These are phyloP conservation scores for Ammodramus savannarum DNA, from an alignment of 2,113 vertebrate species.

Conservation along the genomic window DNA sequence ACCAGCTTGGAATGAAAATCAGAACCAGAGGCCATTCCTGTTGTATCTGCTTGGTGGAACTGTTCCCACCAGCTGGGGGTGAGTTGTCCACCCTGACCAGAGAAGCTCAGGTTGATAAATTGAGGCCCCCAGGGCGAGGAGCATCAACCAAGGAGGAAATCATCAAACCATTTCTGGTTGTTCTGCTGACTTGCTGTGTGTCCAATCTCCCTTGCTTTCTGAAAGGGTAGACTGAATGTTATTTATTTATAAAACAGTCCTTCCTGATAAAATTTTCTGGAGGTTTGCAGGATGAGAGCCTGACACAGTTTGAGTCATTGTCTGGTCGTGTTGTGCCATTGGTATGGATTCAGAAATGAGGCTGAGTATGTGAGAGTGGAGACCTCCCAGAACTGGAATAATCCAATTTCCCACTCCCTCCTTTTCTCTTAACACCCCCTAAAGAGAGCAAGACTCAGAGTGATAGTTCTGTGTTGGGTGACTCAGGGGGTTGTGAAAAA, in stretches of 20 bases:
- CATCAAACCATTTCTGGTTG: not conserved
- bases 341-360: not conserved
- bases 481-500: not conserved
- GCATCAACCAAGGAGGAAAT: not conserved
- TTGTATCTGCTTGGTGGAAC: not conserved
- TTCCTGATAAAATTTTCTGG: not conserved
- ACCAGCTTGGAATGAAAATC: not conserved
- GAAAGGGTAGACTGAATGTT: not conserved
- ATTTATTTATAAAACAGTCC: not conserved
- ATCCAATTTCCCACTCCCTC: not conserved
- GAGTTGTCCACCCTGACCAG: not conserved
- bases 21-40: not conserved
- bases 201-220: not conserved
- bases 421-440: not conserved
- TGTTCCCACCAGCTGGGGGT: not conserved
- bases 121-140: not conserved
- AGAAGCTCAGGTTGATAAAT: not conserved
- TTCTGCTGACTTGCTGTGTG: not conserved
- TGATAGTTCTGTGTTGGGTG: not conserved
- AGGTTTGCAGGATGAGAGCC: not conserved
- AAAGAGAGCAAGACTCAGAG: not conserved
- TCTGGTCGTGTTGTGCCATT: rapidly evolving
- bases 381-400: not conserved
- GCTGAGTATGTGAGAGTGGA: not conserved
- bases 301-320: not conserved